These are phyloP conservation scores for Corythaixoides concolor DNA, from an alignment of 2,113 vertebrate species.

Conservation along the genomic window DNA sequence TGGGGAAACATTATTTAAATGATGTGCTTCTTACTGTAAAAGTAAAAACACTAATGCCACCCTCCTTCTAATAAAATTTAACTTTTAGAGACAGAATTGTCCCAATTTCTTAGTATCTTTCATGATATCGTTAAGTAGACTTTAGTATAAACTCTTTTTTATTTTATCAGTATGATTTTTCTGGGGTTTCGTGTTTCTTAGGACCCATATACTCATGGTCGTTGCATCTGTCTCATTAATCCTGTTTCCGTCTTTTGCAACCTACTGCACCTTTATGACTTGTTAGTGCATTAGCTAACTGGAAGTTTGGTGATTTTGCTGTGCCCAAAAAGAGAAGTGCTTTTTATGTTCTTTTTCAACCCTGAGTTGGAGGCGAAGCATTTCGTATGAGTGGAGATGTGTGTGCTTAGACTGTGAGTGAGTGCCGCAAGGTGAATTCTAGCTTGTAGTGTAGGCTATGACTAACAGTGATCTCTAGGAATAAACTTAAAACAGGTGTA, in stretches of 20 bases:
- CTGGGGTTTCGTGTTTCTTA: not conserved
- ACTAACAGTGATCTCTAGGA: not conserved
- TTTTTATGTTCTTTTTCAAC: not conserved
- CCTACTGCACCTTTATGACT: not conserved
- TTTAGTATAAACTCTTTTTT: no score
- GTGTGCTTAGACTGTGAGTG: not conserved
- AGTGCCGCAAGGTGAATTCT: not conserved
- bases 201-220: not conserved
- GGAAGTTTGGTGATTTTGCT: not conserved
- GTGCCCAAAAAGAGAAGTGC: not conserved
- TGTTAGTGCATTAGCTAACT: not conserved
- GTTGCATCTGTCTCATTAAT: not conserved
- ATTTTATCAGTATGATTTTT: not conserved
- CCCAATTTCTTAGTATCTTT: not conserved
- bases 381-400: accelerated
- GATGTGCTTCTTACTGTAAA: not conserved
- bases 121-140: not conserved
- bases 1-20: not conserved
- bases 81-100: not conserved
- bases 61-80: not conserved
- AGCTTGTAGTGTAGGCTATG: not conserved
- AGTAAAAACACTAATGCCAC: not conserved
- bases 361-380: not conserved
- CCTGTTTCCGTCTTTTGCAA: not conserved
- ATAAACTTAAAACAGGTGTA: not conserved